Conservation (phyloP, 1,140 invertebrate genomes). For the Tribolium castaneum region DNA sequence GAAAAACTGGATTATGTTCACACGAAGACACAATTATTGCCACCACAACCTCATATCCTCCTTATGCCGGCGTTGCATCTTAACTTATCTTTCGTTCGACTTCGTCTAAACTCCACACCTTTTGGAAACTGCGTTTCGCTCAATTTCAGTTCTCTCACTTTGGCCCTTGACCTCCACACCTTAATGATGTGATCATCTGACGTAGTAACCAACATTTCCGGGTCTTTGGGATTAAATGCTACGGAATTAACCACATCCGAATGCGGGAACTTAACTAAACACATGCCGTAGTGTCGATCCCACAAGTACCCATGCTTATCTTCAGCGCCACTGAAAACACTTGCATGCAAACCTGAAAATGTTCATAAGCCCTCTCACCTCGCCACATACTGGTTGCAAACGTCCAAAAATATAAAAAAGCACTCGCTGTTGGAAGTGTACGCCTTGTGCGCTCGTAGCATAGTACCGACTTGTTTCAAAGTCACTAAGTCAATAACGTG, state of each 20-base stretch:
- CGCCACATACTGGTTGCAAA: constrained; percentile 86
- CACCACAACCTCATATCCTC: background rate
- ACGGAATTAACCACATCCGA: constrained; percentile 88
- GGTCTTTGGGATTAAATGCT: constrained; percentile 86
- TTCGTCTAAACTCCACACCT: constrained; percentile 58
- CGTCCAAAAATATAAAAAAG: constrained; percentile 91
- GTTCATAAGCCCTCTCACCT: constrained; percentile 69
- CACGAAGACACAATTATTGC: background rate
- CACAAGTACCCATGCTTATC: constrained; percentile 88
- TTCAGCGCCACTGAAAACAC: constrained; percentile 80
- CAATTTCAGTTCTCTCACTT: constrained; percentile 63
- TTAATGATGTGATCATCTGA: constrained; percentile 88
- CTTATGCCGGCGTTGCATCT: background rate
- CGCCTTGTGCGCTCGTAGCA: constrained; percentile 86
- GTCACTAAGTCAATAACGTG: constrained; percentile 88
- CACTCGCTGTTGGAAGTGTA: constrained; percentile 91
- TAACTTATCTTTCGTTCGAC: constrained; percentile 17
- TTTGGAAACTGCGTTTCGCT: constrained; percentile 48
- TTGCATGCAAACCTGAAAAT: background rate
- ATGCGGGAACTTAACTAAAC: constrained; percentile 82
- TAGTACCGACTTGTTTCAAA: constrained; percentile 82
- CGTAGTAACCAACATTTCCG: constrained; percentile 87
- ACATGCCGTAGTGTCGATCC: constrained; percentile 88
- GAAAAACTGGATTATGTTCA: background rate
- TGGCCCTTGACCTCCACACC: constrained; percentile 73